phyloP scores from a whole-genome alignment of 1,140 invertebrate genomes.

The Drosophila pandora region DNA sequence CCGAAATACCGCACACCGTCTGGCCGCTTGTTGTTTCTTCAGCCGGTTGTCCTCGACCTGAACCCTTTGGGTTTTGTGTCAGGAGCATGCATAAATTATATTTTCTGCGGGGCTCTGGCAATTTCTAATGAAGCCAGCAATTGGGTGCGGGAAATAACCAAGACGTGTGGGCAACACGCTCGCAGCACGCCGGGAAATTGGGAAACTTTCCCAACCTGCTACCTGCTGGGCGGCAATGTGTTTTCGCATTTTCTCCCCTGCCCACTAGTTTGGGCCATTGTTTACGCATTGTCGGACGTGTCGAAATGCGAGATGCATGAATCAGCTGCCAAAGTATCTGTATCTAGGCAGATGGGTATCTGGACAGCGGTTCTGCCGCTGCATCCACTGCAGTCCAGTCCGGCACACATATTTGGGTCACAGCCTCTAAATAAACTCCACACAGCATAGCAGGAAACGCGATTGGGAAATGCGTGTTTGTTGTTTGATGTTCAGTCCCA shows the following conservation, averaged over 20 bases:
- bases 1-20: neutral
- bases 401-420: slow-evolving; percentile 55
- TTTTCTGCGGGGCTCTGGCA: slow-evolving; percentile 38
- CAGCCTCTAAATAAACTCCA: slow-evolving; percentile 64
- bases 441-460: slow-evolving; percentile 49
- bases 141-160: slow-evolving; percentile 44
- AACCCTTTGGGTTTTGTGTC: slow-evolving; percentile 75
- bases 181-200: neutral
- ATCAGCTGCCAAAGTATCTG: slow-evolving; percentile 45
- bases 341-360: slow-evolving; percentile 4
- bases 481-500: slow-evolving; percentile 54
- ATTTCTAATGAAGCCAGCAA: slow-evolving; percentile 67
- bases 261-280: slow-evolving; percentile 43
- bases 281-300: slow-evolving; percentile 53
- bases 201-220: slow-evolving; percentile 37
- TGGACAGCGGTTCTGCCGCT: neutral
- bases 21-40: slow-evolving; percentile 27
- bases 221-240: slow-evolving; percentile 47
- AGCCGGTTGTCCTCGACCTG: slow-evolving; percentile 52
- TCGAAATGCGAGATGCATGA: slow-evolving; percentile 45
- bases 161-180: slow-evolving; percentile 32
- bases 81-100: slow-evolving; percentile 75
- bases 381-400: slow-evolving; percentile 33
- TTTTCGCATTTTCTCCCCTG: slow-evolving; percentile 40
- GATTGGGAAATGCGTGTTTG: slow-evolving; percentile 23